A percentile compares a stretch with the other conserved stretches of the same genome.
These are phyloP conservation scores for Oncorhynchus tshawytscha DNA, from an alignment of 2,113 vertebrate species.

Conservation along the genomic window DNA sequence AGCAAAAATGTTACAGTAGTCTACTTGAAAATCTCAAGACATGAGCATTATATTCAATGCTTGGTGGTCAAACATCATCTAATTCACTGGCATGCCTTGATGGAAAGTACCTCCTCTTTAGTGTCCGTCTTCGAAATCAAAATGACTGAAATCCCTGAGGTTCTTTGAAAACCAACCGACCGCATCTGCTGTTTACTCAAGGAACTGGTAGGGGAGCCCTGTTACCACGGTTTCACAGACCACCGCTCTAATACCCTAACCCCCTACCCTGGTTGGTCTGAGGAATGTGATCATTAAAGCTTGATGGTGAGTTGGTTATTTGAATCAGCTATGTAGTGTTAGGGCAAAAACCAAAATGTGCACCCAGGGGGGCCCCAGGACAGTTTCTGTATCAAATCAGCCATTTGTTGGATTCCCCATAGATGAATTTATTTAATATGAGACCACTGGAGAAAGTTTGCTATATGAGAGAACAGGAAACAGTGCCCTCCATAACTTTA, in stretches of 20 bases:
- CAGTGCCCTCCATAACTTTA: background rate
- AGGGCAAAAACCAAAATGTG: too few species aligned
- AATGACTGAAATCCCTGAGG: slow-evolving; percentile 17
- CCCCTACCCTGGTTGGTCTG: background rate
- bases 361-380: background rate
- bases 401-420: background rate
- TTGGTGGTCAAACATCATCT: background rate
- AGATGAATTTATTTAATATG: background rate
- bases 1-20: too few species aligned
- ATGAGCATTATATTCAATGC: background rate
- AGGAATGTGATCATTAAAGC: background rate
- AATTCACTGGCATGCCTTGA: background rate
- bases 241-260: slow-evolving; percentile 7
- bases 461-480: background rate
- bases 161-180: slow-evolving; percentile 38
- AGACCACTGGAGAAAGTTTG: background rate
- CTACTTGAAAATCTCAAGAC: too few species aligned
- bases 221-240: slow-evolving; percentile 12
- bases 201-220: background rate
- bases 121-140: slow-evolving; percentile 3
- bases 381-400: too few species aligned
- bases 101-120: slow-evolving; percentile 9
- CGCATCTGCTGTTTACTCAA: slow-evolving; percentile 50
- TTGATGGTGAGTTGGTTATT: too few species aligned
- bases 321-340: too few species aligned